Base-by-base conservation (phyloP, 2,888 invertebrate species). In the Netelia inedita region DNA sequence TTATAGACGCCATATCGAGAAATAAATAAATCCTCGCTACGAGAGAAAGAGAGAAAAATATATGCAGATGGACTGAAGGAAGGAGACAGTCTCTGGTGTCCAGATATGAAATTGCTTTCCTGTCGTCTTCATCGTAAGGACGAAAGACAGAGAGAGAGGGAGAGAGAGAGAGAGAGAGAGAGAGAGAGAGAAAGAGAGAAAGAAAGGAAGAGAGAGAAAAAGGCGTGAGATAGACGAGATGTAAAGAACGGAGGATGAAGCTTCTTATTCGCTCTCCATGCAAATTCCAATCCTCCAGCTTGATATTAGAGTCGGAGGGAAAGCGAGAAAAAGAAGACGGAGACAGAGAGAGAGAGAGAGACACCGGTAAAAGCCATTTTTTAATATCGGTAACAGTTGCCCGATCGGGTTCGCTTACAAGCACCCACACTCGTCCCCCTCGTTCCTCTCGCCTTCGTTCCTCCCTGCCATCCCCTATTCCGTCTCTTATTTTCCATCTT, bases 371-470 rank as follows among this genome's bases (percentile, higher is more conserved):
- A 89, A 86, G 88, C 86, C 87, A 87, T 88, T 89, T 89, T 91
- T 92, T 91, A 92, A 92, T 92, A 92, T 91, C 90, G 88, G 88
- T 89, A 91, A 91, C 89, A 88, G 89, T 91, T 90, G 90, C 90
- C 86, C 87, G 90, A 90, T 91, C 90, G 90, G 28, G 43, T 89
- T 89, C 88, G 84, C 86, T 87, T 78, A 82, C 83, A 83, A 83
- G 78, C 55, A 61, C 75, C 66, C 59, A 19, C 63, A 65, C 53
- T 41, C 71, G n/a, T 69, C 59, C n/a, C 53, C 63, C 55, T 63
- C 28, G 19, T 53, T 41, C 53, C 63, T 53, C 23, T 65, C 57
- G 63, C 65, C 66, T 61, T 59, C 46, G 57, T 66, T 57, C 61
- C 71, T 66, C 68, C 43, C 69, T 46, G 41, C 46, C 50, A 23